These are phyloP conservation scores for Metacarcinus magister DNA, from an alignment of 2,888 invertebrate genomes.

Conservation along the genomic window DNA sequence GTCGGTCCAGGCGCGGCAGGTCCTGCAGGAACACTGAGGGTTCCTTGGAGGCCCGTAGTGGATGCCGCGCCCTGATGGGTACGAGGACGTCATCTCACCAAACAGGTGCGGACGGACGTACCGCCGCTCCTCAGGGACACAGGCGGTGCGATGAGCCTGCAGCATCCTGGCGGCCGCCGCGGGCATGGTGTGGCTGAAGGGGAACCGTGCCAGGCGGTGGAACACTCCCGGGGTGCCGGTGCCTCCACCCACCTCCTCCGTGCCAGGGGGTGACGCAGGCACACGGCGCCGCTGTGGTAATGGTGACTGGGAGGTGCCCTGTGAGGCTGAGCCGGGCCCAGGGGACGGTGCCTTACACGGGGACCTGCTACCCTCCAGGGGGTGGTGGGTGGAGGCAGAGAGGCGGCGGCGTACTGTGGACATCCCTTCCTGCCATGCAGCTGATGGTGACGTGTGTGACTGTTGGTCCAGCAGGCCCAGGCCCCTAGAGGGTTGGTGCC, in stretches of 20 bases:
- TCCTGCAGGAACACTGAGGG: constrained; percentile 82
- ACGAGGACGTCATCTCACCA: constrained; percentile 77
- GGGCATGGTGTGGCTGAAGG: constrained; percentile 77
- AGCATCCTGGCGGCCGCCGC: constrained; percentile 65
- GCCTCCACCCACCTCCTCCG: constrained; percentile 58
- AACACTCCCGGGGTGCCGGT: constrained; percentile 72
- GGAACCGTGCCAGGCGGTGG: constrained; percentile 73
- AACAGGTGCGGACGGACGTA: constrained; percentile 80
- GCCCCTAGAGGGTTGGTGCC: background rate
- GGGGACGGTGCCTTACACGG: background rate
- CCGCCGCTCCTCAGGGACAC: constrained; percentile 66
- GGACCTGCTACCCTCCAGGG: background rate
- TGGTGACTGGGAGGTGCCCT: background rate
- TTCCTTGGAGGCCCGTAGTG: constrained; percentile 82
- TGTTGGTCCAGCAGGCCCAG: background rate
- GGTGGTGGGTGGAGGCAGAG: background rate
- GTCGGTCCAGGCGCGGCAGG: constrained; percentile 74
- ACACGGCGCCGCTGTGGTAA: constrained; percentile 9
- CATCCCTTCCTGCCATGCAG: constrained; percentile 61
- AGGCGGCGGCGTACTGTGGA: constrained; percentile 65
- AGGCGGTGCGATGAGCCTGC: constrained; percentile 61
- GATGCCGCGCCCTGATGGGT: constrained; percentile 74
- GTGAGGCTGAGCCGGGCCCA: background rate
- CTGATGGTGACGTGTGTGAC: constrained; percentile 39
- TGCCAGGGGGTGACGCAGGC: background rate